Evolutionary conservation across 2,113 vertebrate species (phyloP).

Genomic region (Haemorhous mexicanus): DNA sequence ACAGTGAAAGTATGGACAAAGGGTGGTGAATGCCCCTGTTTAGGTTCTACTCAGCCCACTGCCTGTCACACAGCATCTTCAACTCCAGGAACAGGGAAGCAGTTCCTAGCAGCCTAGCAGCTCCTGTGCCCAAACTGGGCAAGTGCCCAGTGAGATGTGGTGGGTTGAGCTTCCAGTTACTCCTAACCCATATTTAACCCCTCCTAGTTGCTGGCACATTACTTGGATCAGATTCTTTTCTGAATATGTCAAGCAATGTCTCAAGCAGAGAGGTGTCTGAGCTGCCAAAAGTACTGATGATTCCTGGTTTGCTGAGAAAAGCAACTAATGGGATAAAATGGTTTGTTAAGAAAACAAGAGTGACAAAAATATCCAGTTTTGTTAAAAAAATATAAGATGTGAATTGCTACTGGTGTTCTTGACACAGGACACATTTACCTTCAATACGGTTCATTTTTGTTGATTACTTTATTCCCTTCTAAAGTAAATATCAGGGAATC

Average conservation of each 20-base stretch:
- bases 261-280: neutral
- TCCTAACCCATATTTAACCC: neutral
- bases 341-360: neutral
- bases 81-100: neutral
- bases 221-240: neutral
- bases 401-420: neutral
- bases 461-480: neutral
- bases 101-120: neutral
- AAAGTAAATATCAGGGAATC: neutral
- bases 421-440: neutral
- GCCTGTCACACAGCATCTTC: neutral
- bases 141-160: accelerated
- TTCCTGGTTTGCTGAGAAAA: neutral
- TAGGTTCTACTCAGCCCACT: neutral
- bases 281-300: neutral
- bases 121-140: neutral
- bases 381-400: neutral
- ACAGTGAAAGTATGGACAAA: neutral
- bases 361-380: neutral
- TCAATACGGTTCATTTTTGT: neutral
- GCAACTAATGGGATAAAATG: neutral
- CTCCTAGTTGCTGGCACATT: neutral
- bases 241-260: neutral
- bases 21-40: neutral
- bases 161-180: neutral